Conservation (phyloP, 2,113 vertebrate genomes). For the Microtus oregoni region DNA sequence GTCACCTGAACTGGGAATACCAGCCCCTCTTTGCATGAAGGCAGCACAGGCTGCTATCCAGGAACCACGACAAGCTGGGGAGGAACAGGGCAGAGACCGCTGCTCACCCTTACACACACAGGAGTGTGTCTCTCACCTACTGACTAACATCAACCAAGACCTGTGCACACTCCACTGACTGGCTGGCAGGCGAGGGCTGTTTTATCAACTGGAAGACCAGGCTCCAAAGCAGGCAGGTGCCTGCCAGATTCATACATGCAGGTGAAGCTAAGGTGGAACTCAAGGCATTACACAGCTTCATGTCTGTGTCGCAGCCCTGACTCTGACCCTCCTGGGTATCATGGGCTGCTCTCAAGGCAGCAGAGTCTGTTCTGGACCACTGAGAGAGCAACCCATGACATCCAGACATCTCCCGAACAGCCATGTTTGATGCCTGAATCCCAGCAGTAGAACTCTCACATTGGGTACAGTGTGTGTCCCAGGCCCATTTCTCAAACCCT, state of each 20-base stretch:
- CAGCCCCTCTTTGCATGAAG: neutral
- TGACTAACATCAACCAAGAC: neutral
- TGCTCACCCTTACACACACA: rapidly evolving
- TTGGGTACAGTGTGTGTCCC: neutral
- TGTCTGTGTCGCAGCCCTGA: neutral
- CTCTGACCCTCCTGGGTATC: neutral
- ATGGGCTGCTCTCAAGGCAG: neutral
- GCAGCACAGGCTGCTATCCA: neutral
- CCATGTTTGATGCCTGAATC: neutral
- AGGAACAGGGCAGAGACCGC: neutral
- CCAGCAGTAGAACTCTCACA: neutral
- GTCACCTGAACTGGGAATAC: neutral
- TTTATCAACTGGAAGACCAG: neutral
- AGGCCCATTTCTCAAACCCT: neutral
- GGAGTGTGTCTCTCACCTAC: too few species aligned
- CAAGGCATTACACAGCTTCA: neutral
- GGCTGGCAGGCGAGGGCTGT: neutral
- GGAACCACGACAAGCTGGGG: neutral
- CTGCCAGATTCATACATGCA: neutral
- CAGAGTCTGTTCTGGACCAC: neutral
- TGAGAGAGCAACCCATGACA: neutral
- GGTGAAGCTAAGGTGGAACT: neutral
- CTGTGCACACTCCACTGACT: neutral
- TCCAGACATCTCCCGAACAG: neutral
- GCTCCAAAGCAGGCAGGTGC: neutral